Conservation (phyloP, 2,113 vertebrate species). For the Anser brachyrhynchus region DNA sequence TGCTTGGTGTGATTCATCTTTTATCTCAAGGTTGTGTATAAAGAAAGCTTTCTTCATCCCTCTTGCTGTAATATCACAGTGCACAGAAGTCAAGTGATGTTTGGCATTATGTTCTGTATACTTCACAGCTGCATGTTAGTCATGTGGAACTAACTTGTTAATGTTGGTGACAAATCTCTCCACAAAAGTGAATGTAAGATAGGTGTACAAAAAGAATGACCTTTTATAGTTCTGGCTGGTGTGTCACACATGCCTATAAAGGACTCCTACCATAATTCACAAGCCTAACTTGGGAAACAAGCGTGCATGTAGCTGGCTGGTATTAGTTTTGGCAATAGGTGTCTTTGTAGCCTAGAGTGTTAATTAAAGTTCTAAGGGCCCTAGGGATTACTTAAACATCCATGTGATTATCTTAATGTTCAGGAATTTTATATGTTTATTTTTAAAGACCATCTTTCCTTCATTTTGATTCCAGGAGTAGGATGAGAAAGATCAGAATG, state of each 20-base stretch:
- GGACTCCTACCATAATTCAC: background rate
- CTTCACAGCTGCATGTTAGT: background rate
- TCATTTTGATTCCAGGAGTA: background rate
- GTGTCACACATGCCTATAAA: background rate
- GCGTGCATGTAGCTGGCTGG: background rate
- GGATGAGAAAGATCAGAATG: background rate
- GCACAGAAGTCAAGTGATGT: background rate
- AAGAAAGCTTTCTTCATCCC: background rate
- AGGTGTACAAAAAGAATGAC: background rate
- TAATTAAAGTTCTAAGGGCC: background rate
- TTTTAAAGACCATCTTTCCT: background rate
- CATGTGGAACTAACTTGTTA: background rate
- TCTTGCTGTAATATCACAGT: background rate
- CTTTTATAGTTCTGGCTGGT: background rate
- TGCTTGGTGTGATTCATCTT: background rate
- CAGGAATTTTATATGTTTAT: conserved; percentile 19
- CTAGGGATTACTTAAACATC: background rate
- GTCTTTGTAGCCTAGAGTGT: background rate
- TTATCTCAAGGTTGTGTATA: background rate
- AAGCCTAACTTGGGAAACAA: background rate
- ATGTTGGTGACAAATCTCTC: background rate
- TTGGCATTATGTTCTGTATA: background rate
- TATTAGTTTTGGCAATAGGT: background rate
- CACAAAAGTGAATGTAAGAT: background rate
- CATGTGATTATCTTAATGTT: background rate